A percentile compares a stretch with the other conserved stretches of the same genome.
Evolutionary conservation across 2,113 vertebrate species (phyloP).

Genomic region (Oryzias celebensis): DNA sequence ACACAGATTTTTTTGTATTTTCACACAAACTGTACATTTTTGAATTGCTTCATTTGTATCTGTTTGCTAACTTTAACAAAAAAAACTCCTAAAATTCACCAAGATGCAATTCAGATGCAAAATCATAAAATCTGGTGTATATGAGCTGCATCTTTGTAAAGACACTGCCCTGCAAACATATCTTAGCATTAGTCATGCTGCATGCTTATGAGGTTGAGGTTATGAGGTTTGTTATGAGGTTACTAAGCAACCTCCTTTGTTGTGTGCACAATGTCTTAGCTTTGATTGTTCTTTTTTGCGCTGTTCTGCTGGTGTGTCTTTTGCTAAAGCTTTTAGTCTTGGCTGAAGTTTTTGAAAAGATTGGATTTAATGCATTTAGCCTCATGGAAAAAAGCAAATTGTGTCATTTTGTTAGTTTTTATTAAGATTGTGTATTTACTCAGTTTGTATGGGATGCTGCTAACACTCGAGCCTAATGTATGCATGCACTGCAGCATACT

Average conservation of each 20-base stretch:
- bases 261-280: not conserved
- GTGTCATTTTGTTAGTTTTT: too few relatives aligned
- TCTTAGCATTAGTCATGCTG: not conserved
- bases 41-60: too few relatives aligned
- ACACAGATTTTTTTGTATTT: too few relatives aligned
- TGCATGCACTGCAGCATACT: slow-evolving; percentile 62
- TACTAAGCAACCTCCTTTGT: not conserved
- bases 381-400: not conserved
- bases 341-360: slow-evolving; percentile 1
- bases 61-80: too few relatives aligned
- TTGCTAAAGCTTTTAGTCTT: not conserved
- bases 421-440: not conserved
- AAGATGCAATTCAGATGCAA: not conserved
- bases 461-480: slow-evolving; percentile 34
- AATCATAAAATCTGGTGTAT: not conserved
- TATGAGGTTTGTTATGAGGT: not conserved
- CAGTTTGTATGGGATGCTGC: slow-evolving; percentile 2
- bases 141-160: not conserved
- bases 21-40: too few relatives aligned
- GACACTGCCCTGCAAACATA: not conserved
- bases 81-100: too few relatives aligned
- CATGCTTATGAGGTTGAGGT: not conserved
- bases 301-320: slow-evolving; percentile 1
- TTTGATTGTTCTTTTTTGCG: not conserved
- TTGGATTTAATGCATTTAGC: slow-evolving; percentile 2